These are phyloP conservation scores for Drosophila demipolita DNA, from an alignment of 2,888 invertebrate species.

Conservation along the genomic window DNA sequence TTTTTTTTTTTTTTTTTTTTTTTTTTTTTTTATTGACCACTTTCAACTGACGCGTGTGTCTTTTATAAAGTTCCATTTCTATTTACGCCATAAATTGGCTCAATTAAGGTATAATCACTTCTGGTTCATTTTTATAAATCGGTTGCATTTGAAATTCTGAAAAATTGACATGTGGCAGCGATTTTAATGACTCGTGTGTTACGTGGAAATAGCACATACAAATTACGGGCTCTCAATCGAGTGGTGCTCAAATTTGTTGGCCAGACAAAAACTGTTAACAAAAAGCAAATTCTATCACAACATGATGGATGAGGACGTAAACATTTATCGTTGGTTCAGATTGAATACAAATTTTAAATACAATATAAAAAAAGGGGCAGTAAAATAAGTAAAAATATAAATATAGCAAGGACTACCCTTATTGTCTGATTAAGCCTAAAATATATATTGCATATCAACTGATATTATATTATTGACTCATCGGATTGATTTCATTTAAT, in stretches of 20 bases:
- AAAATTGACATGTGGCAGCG: neutral
- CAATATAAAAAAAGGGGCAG: neutral
- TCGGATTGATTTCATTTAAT: neutral
- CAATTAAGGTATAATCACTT: constrained; percentile 1
- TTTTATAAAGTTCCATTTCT: neutral
- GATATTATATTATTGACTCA: neutral
- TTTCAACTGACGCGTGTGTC: neutral
- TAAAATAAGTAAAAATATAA: neutral
- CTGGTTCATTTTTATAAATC: constrained; percentile 2
- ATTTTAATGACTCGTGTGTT: neutral
- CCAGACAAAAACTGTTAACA: neutral
- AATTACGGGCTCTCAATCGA: neutral
- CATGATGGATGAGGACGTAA: neutral
- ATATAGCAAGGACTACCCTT: neutral
- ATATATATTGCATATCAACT: neutral
- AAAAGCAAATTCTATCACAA: neutral
- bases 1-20: too few species aligned
- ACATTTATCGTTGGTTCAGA: neutral
- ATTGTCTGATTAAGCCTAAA: neutral
- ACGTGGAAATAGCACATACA: neutral
- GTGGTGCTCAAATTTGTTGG: neutral
- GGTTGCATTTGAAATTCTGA: neutral
- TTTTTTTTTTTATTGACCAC: neutral
- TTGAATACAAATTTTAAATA: neutral
- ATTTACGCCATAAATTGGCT: neutral